Evolutionary conservation across 2,113 vertebrate species (phyloP).

Genomic region (Cyprinodon variegatus): DNA sequence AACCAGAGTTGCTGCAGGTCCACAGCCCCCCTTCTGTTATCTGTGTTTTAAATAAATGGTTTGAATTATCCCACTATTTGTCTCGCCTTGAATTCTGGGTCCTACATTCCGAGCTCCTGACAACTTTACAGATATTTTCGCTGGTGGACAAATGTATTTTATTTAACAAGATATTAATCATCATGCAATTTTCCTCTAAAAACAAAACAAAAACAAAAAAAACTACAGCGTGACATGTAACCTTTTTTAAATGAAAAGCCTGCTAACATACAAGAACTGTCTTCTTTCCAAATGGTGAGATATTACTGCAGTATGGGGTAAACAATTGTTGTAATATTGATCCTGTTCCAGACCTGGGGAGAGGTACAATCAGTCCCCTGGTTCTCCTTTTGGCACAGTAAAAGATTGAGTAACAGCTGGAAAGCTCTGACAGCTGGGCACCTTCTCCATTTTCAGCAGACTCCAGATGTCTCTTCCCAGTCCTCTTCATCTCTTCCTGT

Average conservation of each 20-base stretch:
- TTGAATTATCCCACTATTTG: no score
- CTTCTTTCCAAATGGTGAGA: background rate
- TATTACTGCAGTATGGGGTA: conserved; percentile 15
- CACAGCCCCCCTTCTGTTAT: no score
- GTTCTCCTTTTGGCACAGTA: conserved; percentile 51
- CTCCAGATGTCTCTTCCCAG: conserved; percentile 68
- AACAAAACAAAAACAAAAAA: no score
- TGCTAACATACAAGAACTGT: background rate
- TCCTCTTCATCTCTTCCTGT: conserved; percentile 21
- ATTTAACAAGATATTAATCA: background rate
- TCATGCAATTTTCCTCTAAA: background rate
- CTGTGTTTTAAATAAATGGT: no score
- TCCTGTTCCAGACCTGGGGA: conserved; percentile 24
- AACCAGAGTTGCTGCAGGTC: no score
- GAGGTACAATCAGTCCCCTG: conserved; percentile 49
- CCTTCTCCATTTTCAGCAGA: conserved; percentile 60
- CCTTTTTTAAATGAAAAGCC: conserved; percentile 1
- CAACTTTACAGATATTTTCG: no score
- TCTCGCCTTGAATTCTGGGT: no score
- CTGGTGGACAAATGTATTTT: background rate
- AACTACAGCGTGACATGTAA: background rate
- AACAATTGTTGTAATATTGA: conserved; percentile 25
- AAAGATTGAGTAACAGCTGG: conserved; percentile 70
- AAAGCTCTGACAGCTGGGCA: conserved; percentile 73
- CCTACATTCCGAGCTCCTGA: no score